phyloP scores from a whole-genome alignment of 1,140 invertebrate genomes.

The Contarinia nasturtii region DNA sequence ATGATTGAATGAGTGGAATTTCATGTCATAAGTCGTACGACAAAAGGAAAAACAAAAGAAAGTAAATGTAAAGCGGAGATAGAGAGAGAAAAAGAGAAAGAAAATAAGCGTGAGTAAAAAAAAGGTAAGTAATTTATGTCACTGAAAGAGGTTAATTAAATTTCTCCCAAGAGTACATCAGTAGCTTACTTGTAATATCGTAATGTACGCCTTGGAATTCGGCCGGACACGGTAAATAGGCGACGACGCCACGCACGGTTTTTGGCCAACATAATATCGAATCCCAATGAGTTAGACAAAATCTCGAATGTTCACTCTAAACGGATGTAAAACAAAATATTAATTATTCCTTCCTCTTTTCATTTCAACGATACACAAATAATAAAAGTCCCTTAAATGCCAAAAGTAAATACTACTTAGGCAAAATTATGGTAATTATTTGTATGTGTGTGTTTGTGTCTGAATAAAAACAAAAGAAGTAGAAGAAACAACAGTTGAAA shows the following conservation, averaged over 20 bases:
- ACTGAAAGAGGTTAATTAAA: slow-evolving; percentile 27
- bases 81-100: not conserved
- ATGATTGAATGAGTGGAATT: not conserved
- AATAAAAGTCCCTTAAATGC: not conserved
- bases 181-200: slow-evolving; percentile 42
- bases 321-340: too few species aligned
- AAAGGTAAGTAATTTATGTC: not conserved
- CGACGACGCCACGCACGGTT: slow-evolving; percentile 38
- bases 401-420: not conserved
- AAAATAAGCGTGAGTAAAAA: not conserved
- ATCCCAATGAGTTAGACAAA: slow-evolving; percentile 45
- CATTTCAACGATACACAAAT: not conserved
- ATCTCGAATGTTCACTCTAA: slow-evolving; percentile 17
- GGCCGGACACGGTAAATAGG: slow-evolving; percentile 48
- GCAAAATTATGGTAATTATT: not conserved
- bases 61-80: not conserved
- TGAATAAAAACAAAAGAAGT: too few species aligned
- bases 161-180: too few species aligned
- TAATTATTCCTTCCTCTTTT: not conserved
- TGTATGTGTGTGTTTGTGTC: not conserved
- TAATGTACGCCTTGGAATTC: slow-evolving; percentile 58
- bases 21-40: not conserved
- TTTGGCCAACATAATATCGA: slow-evolving; percentile 60
- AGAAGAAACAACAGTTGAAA: not conserved
- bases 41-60: slow-evolving; percentile 1